Conservation (phyloP, 2,888 invertebrate genomes). For the Abrostola tripartita region DNA sequence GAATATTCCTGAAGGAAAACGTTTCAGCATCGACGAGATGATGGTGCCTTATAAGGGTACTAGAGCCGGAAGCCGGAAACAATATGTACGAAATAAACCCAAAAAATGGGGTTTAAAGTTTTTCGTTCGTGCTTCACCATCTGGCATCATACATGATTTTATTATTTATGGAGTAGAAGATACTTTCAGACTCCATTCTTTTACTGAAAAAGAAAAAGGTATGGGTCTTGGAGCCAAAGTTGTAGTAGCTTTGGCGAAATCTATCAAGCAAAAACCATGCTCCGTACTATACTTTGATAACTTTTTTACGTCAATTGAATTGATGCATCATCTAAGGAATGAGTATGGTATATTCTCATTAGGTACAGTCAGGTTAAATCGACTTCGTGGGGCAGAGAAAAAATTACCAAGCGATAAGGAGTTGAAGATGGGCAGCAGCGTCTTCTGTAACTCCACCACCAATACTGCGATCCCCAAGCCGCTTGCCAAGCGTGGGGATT, state of each 20-base stretch:
- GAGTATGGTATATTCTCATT: conserved; percentile 7
- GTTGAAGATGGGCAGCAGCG: not conserved
- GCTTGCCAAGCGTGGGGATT: too few relatives aligned
- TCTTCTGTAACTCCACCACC: too few relatives aligned
- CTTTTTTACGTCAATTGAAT: conserved; percentile 5
- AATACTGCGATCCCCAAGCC: too few relatives aligned
- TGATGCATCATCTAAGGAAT: conserved; percentile 2
- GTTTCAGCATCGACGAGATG: conserved; percentile 63
- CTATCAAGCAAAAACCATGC: not conserved
- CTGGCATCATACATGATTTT: conserved; percentile 12
- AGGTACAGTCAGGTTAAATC: not conserved
- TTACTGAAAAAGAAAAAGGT: conserved; percentile 1
- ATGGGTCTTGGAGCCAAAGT: conserved; percentile 1
- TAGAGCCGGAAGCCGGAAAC: conserved; percentile 59
- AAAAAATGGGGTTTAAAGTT: conserved; percentile 12
- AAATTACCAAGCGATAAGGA: conserved; percentile 1
- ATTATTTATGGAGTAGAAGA: conserved; percentile 14
- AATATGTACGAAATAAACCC: conserved; percentile 56
- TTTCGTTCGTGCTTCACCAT: conserved; percentile 5
- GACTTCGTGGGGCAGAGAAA: conserved; percentile 5
- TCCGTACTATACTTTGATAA: conserved; percentile 4
- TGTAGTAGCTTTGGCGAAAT: conserved; percentile 1
- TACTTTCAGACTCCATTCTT: conserved; percentile 5
- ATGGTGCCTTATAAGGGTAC: conserved; percentile 65
- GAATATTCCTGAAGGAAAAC: conserved; percentile 35